A percentile compares a stretch with the other conserved stretches of the same genome.
Evolutionary conservation across 2,113 vertebrate species (phyloP).

Genomic region (Drymodes brunneopygia): DNA sequence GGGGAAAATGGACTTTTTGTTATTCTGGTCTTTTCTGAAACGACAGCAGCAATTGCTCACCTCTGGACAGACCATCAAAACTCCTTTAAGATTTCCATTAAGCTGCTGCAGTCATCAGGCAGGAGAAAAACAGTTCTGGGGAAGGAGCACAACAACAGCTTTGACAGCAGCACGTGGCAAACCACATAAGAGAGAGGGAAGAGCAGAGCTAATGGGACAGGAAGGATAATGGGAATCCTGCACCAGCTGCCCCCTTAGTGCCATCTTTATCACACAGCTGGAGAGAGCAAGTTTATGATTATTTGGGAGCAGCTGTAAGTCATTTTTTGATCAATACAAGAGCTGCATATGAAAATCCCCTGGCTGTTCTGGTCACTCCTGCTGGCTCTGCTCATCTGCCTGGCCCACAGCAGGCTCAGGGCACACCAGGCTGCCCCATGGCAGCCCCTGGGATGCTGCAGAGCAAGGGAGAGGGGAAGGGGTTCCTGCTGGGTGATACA

Average conservation of each 20-base stretch:
- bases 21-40: not conserved
- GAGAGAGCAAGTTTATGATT: not conserved
- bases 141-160: not conserved
- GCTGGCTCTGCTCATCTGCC: not conserved
- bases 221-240: not conserved
- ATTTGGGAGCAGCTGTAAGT: not conserved
- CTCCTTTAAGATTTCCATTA: not conserved
- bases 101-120: not conserved
- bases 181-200: not conserved
- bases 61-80: not conserved
- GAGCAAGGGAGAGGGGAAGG: not conserved
- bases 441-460: not conserved
- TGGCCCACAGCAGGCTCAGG: not conserved
- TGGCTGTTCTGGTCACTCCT: accelerated
- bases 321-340: not conserved
- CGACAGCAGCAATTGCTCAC: not conserved
- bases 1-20: not conserved
- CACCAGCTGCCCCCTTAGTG: not conserved
- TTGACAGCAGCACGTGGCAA: not conserved
- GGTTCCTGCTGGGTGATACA: not conserved
- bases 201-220: not conserved
- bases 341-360: not conserved
- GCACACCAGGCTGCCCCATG: not conserved
- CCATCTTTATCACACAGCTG: not conserved
- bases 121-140: not conserved